Percentiles rank a stretch among this genome's conserved stretches.
These are phyloP conservation scores for Centropyge bicolor DNA, from an alignment of 2,797 vertebrate genomes.

Conservation along the genomic window DNA sequence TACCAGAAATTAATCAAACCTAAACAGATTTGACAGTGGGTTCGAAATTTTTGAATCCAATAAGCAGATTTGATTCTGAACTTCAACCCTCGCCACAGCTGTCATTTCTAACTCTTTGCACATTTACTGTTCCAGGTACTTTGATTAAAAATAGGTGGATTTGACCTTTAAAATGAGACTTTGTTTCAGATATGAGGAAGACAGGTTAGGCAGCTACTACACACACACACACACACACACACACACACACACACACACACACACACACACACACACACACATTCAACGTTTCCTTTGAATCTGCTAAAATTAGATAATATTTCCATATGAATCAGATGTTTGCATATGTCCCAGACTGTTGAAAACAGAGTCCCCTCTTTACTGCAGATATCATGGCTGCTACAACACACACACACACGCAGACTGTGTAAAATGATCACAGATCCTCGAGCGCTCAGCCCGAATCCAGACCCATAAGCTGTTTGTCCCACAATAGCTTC, in stretches of 20 bases:
- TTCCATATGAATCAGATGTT: conserved; percentile 33
- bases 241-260: background rate
- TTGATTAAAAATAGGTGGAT: background rate
- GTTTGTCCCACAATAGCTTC: conserved; percentile 79
- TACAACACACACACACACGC: conserved; percentile 20
- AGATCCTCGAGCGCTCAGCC: conserved; percentile 48
- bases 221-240: background rate
- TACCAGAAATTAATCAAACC: no score
- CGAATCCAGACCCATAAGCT: conserved; percentile 70
- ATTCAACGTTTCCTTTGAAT: conserved; percentile 8
- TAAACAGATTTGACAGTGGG: background rate
- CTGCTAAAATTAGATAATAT: conserved; percentile 6
- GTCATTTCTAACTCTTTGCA: background rate
- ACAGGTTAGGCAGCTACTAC: background rate
- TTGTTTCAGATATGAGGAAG: background rate
- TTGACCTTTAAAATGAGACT: background rate
- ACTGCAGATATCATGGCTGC: background rate
- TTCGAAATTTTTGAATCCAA: background rate
- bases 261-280: background rate
- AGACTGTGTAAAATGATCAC: conserved; percentile 62
- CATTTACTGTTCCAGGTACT: background rate
- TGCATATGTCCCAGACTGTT: conserved; percentile 8
- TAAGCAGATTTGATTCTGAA: background rate
- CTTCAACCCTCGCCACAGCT: background rate
- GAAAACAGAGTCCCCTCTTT: background rate